Evolutionary conservation across 2,797 vertebrate genomes (phyloP).

Genomic region (Pangasius djambal): DNA sequence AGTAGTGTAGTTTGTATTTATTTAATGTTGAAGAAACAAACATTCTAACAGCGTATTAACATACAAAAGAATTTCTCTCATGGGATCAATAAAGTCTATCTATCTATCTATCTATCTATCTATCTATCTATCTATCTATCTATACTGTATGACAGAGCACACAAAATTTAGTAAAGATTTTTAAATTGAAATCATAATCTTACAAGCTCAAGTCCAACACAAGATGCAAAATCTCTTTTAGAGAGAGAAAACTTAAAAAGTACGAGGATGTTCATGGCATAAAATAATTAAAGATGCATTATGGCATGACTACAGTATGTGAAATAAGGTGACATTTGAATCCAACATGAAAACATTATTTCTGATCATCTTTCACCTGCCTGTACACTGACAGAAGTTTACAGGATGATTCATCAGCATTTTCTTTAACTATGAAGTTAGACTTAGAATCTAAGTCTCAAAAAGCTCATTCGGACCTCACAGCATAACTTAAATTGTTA

Average conservation of each 20-base stretch:
- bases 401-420: neutral
- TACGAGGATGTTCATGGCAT: no score
- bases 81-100: no score
- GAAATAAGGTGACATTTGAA: neutral
- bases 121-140: no score
- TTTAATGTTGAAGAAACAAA: neutral
- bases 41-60: neutral
- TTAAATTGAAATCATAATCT: neutral
- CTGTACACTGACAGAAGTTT: neutral
- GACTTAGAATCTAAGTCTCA: neutral
- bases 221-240: no score
- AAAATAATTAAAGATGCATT: no score
- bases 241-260: no score
- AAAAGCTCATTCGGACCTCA: neutral
- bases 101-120: no score
- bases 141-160: neutral
- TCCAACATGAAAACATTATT: neutral
- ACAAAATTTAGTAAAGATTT: neutral
- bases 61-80: no score
- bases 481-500: neutral
- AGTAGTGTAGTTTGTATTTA: neutral
- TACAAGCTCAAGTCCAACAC: neutral
- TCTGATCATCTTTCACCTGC: neutral
- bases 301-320: neutral
- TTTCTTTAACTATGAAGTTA: neutral